Conservation (phyloP, 2,888 invertebrate genomes). For the Xestia ashworthii region DNA sequence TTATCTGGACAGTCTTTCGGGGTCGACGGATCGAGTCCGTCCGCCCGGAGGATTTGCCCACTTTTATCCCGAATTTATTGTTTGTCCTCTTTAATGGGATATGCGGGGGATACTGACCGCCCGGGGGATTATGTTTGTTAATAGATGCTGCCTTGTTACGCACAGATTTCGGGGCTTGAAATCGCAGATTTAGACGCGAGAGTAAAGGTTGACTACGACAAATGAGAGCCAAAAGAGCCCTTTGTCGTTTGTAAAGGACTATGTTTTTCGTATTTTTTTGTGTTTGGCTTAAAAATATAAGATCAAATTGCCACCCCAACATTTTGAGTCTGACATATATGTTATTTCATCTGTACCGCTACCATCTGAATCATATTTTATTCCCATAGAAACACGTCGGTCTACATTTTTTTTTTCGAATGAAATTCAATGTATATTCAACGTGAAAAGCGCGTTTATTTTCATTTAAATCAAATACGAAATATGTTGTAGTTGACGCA, state of each 20-base stretch:
- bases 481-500: constrained; percentile 34
- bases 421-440: constrained; percentile 58
- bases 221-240: constrained; percentile 30
- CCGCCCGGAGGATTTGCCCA: constrained; percentile 74
- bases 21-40: constrained; percentile 68
- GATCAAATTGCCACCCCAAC: background rate
- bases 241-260: constrained; percentile 2
- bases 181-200: constrained; percentile 42
- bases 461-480: constrained; percentile 59
- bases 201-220: constrained; percentile 40
- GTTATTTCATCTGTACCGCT: constrained; percentile 1
- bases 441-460: constrained; percentile 49
- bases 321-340: constrained; percentile 12
- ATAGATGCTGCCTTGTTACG: constrained; percentile 66
- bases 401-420: constrained; percentile 43
- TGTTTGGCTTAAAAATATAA: constrained; percentile 14
- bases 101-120: constrained; percentile 63
- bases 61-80: constrained; percentile 80
- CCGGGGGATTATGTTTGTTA: constrained; percentile 67
- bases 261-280: background rate
- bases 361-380: constrained; percentile 30
- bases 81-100: constrained; percentile 73
- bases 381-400: constrained; percentile 31
- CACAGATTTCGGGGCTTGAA: constrained; percentile 46
- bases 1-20: constrained; percentile 72